Evolutionary conservation across 2,888 invertebrate genomes (phyloP), one percentile per base, ranked within the genome.

Genomic region (Platycheirus albimanus): DNA sequence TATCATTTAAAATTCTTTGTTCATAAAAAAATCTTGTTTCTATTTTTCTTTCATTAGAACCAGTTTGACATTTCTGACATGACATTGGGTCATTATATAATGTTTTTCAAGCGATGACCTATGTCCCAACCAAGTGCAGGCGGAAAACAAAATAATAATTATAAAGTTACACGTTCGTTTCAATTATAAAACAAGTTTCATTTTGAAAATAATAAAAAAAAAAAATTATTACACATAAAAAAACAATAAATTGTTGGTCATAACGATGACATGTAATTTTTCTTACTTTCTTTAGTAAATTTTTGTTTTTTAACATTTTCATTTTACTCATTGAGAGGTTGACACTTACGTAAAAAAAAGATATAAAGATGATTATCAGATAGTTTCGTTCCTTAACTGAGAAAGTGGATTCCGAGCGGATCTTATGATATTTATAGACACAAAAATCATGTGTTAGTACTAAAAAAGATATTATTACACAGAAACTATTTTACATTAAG

Each of bases 1-100:
- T 24, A 24, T 4, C 24, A 24, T 6, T 24, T 4, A 24, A 24
- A 6, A 24, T 24, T 24, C 6, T 3, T 24, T 24, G 3, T 24
- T 24, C 6, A 24, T 6, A 24, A 24, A 33, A 33, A 8, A 33
- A 33, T 1, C 30, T 4, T 4, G 30, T 33, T 33, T 8, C 1
- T 33, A 8, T 33, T 33, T 33, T 33, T 33, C 1, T 8, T 33
- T 33, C 5, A 33, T 33, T 33, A 33, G 30, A 33, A 33, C 30
- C 8, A 4, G 52, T 19, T 17, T 11, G 17, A 33, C 15, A 19
- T 52, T 10, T 24, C 30, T 36, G 54, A 54, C 36, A 54, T 38
- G 36, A 54, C 36, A 52, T 52, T 52, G 52, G 11, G 36, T 13
- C 36, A 7, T 54, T 54, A 54, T 54, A 36, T 20, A n/a, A 3